Conservation (phyloP, 2,888 invertebrate genomes). For the Pristionchus arcanus region DNA sequence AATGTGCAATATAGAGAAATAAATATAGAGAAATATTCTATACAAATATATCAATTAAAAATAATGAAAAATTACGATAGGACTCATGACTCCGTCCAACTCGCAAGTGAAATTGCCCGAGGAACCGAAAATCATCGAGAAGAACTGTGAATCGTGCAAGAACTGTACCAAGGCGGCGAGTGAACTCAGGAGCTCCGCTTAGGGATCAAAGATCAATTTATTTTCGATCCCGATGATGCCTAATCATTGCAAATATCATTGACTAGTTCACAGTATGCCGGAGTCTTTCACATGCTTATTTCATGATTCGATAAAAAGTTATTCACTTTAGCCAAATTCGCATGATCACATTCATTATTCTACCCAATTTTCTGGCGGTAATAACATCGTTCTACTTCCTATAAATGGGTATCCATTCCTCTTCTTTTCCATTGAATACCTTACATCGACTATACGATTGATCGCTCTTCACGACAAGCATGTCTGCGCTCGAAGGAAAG, state of each 20-base stretch:
- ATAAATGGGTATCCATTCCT: neutral
- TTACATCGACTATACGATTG: neutral
- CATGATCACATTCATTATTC: too few relatives aligned
- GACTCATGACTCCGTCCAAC: constrained; percentile 4
- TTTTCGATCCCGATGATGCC: neutral
- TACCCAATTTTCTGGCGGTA: too few relatives aligned
- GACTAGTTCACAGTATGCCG: neutral
- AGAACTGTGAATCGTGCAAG: neutral
- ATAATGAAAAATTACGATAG: too few relatives aligned
- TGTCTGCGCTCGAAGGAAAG: neutral
- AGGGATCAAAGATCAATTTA: constrained; percentile 5
- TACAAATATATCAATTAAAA: neutral
- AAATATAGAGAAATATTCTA: neutral
- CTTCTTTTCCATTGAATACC: neutral
- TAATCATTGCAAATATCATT: neutral
- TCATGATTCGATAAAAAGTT: neutral
- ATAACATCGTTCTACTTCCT: neutral
- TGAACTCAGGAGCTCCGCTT: constrained; percentile 34
- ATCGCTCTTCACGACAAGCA: neutral
- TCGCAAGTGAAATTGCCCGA: constrained; percentile 20
- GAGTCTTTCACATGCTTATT: neutral
- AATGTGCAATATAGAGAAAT: too few relatives aligned
- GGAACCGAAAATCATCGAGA: neutral
- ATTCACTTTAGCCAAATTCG: too few relatives aligned
- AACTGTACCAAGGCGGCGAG: neutral